Percentiles rank a stretch among this genome's conserved stretches.
Conservation (phyloP, 2,888 invertebrate species). For the Vanessa cardui region DNA sequence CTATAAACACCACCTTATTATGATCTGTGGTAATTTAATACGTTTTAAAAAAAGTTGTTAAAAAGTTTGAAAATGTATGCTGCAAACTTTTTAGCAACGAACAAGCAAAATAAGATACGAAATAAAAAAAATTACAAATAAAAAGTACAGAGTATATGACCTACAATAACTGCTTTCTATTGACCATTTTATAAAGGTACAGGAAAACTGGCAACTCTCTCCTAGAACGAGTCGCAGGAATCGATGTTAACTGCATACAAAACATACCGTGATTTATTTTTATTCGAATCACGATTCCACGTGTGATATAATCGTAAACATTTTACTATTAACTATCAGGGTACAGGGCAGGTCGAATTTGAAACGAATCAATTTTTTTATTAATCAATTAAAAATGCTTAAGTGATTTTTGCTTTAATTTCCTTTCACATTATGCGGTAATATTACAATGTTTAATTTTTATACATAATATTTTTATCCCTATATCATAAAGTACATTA, state of each 20-base stretch:
- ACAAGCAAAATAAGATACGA: no score
- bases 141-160: slow-evolving; percentile 6
- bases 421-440: no score
- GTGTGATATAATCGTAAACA: slow-evolving; percentile 5
- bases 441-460: no score
- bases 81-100: no score
- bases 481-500: no score
- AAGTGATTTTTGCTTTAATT: no score
- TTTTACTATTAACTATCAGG: background rate
- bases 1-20: background rate
- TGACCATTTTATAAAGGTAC: slow-evolving; percentile 52
- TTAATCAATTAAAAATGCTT: no score
- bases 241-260: slow-evolving; percentile 61
- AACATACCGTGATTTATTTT: slow-evolving; percentile 46
- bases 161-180: slow-evolving; percentile 55
- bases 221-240: slow-evolving; percentile 53
- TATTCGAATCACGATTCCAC: slow-evolving; percentile 12
- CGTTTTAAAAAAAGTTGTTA: background rate
- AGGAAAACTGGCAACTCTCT: slow-evolving; percentile 71
- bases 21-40: background rate
- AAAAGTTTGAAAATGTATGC: no score
- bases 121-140: background rate
- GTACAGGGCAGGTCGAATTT: background rate
- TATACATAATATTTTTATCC: no score
- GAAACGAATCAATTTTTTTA: no score